Percentiles rank a stretch among this genome's conserved stretches.
Conservation (phyloP, 2,797 vertebrate species). For the Danio albolineatus region DNA sequence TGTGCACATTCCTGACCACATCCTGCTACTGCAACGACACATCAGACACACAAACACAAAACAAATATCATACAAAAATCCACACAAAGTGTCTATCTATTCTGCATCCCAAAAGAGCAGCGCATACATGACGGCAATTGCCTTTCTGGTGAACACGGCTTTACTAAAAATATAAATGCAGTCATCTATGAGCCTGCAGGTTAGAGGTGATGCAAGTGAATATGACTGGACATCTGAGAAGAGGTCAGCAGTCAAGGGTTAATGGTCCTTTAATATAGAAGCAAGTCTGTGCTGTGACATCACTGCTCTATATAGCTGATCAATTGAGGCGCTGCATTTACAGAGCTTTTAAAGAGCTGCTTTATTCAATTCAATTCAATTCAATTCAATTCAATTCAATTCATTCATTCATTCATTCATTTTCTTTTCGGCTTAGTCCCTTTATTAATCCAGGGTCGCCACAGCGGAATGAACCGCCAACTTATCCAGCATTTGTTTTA, state of each 20-base stretch:
- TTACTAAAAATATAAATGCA: slow-evolving; percentile 18
- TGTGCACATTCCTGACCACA: slow-evolving; percentile 53
- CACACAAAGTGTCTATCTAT: slow-evolving; percentile 2
- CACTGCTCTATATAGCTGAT: slow-evolving; percentile 5
- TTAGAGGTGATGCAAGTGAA: slow-evolving; percentile 2
- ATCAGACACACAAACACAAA: slow-evolving; percentile 19
- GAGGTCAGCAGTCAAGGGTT: slow-evolving; percentile 56
- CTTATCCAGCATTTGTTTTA: too few relatives aligned
- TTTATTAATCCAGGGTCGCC: too few relatives aligned
- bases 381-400: too few relatives aligned
- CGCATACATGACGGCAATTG: background rate
- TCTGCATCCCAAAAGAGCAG: background rate
- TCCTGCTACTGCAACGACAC: slow-evolving; percentile 43
- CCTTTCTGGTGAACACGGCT: background rate
- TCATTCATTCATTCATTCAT: too few relatives aligned
- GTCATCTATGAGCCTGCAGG: background rate
- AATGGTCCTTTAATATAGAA: slow-evolving; percentile 26
- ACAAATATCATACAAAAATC: slow-evolving; percentile 21
- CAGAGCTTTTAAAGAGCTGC: too few relatives aligned
- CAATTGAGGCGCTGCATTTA: background rate
- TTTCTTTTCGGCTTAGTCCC: too few relatives aligned
- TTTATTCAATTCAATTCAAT: too few relatives aligned
- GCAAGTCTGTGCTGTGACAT: slow-evolving; percentile 23
- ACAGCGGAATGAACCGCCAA: too few relatives aligned
- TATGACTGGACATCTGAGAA: slow-evolving; percentile 21